Conservation (phyloP, 2,888 invertebrate species). For the Trilocha varians region DNA sequence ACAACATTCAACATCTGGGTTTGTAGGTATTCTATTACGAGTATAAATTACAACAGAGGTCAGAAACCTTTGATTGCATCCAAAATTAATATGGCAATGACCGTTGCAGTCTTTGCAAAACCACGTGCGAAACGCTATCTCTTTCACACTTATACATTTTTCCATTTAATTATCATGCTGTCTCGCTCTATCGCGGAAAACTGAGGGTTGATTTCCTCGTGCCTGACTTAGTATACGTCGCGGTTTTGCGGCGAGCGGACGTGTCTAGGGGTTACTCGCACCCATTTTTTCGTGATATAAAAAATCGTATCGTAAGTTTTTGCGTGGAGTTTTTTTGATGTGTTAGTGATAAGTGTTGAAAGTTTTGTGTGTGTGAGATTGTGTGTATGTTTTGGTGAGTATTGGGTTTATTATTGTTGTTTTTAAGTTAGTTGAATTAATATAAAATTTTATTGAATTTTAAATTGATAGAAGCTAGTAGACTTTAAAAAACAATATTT, state of each 20-base stretch:
- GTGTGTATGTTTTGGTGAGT: background rate
- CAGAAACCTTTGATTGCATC: conserved; percentile 3
- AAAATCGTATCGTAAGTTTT: background rate
- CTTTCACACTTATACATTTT: conserved; percentile 27
- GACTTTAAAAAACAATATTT: no score
- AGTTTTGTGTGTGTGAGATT: background rate
- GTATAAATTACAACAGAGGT: background rate
- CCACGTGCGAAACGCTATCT: conserved; percentile 56
- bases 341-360: background rate
- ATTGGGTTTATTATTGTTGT: background rate
- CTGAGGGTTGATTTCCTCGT: conserved; percentile 44
- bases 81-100: conserved; percentile 42
- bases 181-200: conserved; percentile 51
- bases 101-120: conserved; percentile 51
- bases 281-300: background rate
- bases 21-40: no score
- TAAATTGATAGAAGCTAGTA: no score
- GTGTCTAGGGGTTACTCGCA: conserved; percentile 25
- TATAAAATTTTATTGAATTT: no score
- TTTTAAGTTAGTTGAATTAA: no score
- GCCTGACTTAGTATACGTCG: conserved; percentile 50
- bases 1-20: no score
- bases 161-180: conserved; percentile 20
- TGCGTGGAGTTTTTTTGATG: background rate
- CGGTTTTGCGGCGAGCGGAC: conserved; percentile 35